Evolutionary conservation across 2,113 vertebrate genomes (phyloP).

Genomic region (Silurus glanis): DNA sequence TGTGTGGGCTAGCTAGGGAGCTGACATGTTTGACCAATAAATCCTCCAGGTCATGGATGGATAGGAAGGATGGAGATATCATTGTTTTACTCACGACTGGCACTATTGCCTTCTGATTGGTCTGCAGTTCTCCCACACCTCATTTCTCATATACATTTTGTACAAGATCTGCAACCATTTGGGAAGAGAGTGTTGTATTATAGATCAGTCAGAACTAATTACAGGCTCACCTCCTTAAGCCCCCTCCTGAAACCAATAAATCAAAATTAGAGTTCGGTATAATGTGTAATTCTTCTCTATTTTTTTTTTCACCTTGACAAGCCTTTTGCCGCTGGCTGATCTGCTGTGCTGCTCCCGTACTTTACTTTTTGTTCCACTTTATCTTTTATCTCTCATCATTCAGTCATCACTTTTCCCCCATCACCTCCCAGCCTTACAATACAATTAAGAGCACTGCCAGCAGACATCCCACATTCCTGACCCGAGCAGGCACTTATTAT

Average conservation of each 20-base stretch:
- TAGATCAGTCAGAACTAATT: constrained; percentile 8
- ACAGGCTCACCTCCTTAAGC: constrained; percentile 21
- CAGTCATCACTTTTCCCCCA: constrained; percentile 58
- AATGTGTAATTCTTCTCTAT: background rate
- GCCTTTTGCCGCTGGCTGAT: constrained; percentile 19
- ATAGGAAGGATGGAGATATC: constrained; percentile 50
- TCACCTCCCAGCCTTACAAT: constrained; percentile 49
- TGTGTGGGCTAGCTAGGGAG: constrained; percentile 71
- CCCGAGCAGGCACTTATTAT: constrained; percentile 69
- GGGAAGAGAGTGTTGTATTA: background rate
- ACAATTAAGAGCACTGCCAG: constrained; percentile 62
- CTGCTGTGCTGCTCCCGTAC: constrained; percentile 27
- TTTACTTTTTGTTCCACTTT: constrained; percentile 35
- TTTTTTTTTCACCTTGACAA: constrained; percentile 11
- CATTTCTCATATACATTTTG: background rate
- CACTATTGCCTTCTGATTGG: constrained; percentile 43
- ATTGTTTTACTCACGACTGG: background rate
- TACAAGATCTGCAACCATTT: background rate
- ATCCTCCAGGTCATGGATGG: constrained; percentile 69
- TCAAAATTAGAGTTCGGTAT: constrained; percentile 21
- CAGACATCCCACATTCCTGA: constrained; percentile 65
- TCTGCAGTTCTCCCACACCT: background rate
- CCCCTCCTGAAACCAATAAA: background rate
- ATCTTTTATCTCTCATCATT: constrained; percentile 62
- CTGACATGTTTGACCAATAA: constrained; percentile 69